A percentile compares a stretch with the other conserved stretches of the same genome.
Conservation (phyloP, 2,797 vertebrate species). For the Karalla daura region DNA sequence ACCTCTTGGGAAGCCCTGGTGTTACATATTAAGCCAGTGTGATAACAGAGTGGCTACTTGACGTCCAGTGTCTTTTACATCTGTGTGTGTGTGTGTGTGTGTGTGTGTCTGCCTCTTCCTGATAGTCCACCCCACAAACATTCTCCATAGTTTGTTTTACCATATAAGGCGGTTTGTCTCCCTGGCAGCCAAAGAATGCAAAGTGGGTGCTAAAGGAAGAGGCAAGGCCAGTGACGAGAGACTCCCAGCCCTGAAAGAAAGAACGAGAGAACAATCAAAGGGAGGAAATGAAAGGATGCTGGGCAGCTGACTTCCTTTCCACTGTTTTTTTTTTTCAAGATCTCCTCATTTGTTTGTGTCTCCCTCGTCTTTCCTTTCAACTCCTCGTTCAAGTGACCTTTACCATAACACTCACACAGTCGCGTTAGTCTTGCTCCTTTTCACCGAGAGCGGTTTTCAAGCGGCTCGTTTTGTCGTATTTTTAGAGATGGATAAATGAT, state of each 20-base stretch:
- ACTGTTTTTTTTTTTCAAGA: constrained; percentile 50
- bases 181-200: constrained; percentile 78
- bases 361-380: not conserved
- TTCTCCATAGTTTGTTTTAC: constrained; percentile 86
- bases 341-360: constrained; percentile 42
- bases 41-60: constrained; percentile 43
- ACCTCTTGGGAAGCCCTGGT: constrained; percentile 16
- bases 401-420: not conserved
- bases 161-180: constrained; percentile 84
- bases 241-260: constrained; percentile 58
- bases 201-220: constrained; percentile 83
- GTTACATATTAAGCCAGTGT: constrained; percentile 36
- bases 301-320: constrained; percentile 77
- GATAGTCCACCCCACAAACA: constrained; percentile 84
- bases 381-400: not conserved
- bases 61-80: constrained; percentile 12
- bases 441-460: too few species aligned
- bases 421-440: not conserved
- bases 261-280: constrained; percentile 70
- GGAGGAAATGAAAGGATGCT: constrained; percentile 80
- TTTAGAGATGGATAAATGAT: not conserved
- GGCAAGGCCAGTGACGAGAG: constrained; percentile 74
- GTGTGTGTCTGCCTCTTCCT: constrained; percentile 79
- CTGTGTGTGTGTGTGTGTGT: not conserved
- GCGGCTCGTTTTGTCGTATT: not conserved